These are phyloP conservation scores for Eulithis testata DNA, from an alignment of 2,888 invertebrate genomes.

Conservation along the genomic window DNA sequence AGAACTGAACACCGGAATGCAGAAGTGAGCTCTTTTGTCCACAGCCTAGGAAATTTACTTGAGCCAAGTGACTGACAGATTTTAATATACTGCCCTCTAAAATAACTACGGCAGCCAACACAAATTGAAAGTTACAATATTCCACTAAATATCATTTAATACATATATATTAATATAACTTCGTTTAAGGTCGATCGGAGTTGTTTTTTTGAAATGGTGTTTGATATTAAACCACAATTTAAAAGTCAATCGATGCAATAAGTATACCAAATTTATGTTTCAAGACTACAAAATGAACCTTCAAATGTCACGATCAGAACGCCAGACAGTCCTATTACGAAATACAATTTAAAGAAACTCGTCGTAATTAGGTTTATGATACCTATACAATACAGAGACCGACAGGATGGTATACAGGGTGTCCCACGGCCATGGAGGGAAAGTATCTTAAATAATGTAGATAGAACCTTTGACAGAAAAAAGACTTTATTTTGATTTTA, in stretches of 20 bases:
- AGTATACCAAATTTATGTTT: background rate
- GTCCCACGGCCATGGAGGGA: too few relatives aligned
- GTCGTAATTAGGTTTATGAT: too few relatives aligned
- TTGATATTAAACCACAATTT: background rate
- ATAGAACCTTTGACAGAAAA: too few relatives aligned
- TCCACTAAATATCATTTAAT: background rate
- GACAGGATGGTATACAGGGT: too few relatives aligned
- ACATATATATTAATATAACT: background rate
- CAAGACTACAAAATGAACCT: background rate
- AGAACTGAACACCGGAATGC: conserved; percentile 54
- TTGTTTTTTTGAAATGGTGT: background rate
- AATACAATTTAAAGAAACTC: background rate
- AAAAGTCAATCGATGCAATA: conserved; percentile 2
- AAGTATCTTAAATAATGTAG: too few relatives aligned
- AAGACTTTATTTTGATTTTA: too few relatives aligned
- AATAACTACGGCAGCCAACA: background rate
- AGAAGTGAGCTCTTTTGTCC: conserved; percentile 41
- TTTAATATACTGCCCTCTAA: conserved; percentile 1
- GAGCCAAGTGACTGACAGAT: conserved; percentile 3
- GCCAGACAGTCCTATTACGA: background rate
- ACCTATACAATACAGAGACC: too few relatives aligned
- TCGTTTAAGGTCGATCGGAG: background rate
- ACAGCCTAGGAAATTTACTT: conserved; percentile 8
- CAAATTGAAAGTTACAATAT: background rate
- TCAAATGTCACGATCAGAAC: background rate